A percentile compares a stretch with the other conserved stretches of the same genome.
Conservation (phyloP, 2,888 invertebrate genomes). For the Dryobotodes eremita region DNA sequence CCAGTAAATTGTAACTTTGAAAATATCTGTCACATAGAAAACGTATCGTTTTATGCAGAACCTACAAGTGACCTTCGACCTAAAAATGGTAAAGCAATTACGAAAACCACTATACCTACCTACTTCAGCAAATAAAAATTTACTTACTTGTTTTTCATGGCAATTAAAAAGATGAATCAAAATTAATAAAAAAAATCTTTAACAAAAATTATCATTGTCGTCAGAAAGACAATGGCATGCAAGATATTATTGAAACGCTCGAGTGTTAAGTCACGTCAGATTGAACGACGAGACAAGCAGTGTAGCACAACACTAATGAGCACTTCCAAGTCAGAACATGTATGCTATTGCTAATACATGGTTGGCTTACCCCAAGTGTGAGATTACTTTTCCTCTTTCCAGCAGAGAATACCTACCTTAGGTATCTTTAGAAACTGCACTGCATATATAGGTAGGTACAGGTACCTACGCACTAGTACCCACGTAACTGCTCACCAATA, state of each 20-base stretch:
- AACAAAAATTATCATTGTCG: too few species aligned
- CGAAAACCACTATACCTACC: neutral
- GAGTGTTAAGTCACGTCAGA: neutral
- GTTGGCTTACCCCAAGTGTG: neutral
- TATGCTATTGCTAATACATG: neutral
- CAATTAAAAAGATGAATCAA: neutral
- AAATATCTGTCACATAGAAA: too few species aligned
- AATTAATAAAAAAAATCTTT: too few species aligned
- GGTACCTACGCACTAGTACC: too few species aligned
- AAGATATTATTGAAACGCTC: neutral
- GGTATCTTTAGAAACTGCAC: neutral
- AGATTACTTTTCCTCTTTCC: slow-evolving; percentile 27
- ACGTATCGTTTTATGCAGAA: too few species aligned
- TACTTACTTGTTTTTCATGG: neutral
- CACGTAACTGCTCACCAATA: neutral
- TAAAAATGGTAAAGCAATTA: neutral
- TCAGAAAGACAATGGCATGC: too few species aligned
- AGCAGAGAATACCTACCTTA: neutral
- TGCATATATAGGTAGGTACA: too few species aligned
- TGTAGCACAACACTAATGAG: slow-evolving; percentile 6
- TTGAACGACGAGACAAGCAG: neutral
- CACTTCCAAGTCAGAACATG: slow-evolving; percentile 27
- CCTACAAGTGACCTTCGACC: neutral
- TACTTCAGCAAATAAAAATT: neutral
- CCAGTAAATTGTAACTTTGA: too few species aligned